Conservation (phyloP, 2,113 vertebrate genomes). For the Pelmatolapia mariae region DNA sequence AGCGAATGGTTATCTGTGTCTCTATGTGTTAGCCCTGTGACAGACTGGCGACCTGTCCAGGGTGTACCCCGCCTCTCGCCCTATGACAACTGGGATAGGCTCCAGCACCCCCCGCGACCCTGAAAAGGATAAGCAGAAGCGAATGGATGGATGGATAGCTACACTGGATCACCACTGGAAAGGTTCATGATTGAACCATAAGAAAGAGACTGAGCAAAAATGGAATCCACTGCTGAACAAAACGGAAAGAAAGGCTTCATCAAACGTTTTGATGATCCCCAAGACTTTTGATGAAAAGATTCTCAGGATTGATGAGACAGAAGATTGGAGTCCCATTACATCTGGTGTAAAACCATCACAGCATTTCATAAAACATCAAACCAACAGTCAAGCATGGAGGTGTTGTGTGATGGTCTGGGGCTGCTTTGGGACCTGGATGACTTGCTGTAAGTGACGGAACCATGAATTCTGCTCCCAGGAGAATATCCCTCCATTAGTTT, state of each 20-base stretch:
- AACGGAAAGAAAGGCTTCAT: background rate
- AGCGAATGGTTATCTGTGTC: fast-evolving
- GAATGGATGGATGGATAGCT: background rate
- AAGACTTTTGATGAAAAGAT: background rate
- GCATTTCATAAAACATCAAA: background rate
- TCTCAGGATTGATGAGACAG: background rate
- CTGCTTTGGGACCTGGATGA: background rate
- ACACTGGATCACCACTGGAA: background rate
- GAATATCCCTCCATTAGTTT: background rate
- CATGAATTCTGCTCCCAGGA: background rate
- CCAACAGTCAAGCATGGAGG: background rate
- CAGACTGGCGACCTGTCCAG: background rate
- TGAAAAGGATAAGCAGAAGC: background rate
- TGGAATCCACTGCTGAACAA: background rate
- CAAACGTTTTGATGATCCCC: background rate
- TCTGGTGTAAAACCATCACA: background rate
- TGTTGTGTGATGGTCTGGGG: background rate
- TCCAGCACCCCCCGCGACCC: background rate
- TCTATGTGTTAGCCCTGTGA: background rate
- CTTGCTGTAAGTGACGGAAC: background rate
- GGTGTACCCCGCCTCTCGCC: background rate
- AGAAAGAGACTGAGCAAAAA: background rate
- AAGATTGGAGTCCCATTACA: background rate
- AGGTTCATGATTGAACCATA: background rate
- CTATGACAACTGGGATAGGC: background rate